phyloP scores from a whole-genome alignment of 1,140 invertebrate species.

The Drosophila pallidifrons region DNA sequence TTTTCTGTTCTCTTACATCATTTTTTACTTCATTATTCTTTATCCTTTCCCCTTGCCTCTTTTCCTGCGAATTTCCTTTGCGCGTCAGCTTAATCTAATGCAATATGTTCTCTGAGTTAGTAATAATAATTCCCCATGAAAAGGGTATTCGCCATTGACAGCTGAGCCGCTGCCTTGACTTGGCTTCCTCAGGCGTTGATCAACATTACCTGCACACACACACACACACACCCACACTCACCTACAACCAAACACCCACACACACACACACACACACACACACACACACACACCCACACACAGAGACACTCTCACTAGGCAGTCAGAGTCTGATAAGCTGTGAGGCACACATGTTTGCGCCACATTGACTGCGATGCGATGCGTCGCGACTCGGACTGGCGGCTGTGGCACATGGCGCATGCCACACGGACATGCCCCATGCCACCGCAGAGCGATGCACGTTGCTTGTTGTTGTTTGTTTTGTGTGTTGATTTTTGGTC shows the following conservation, averaged over 20 bases:
- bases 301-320: constrained; percentile 10
- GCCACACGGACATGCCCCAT: constrained; percentile 39
- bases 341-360: constrained; percentile 8
- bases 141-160: not conserved
- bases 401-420: constrained; percentile 19
- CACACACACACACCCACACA: constrained; percentile 22
- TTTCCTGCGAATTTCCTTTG: too few species aligned
- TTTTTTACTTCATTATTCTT: too few species aligned
- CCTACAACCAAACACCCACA: constrained; percentile 2
- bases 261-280: constrained; percentile 17
- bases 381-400: constrained; percentile 2
- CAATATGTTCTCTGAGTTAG: too few species aligned
- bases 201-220: constrained; percentile 28
- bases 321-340: not conserved
- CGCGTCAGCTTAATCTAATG: too few species aligned
- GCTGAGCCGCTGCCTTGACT: not conserved
- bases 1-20: too few species aligned
- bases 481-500: constrained; percentile 59
- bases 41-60: too few species aligned
- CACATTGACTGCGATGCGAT: not conserved
- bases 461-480: constrained; percentile 20
- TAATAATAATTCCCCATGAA: too few species aligned
- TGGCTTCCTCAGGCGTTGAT: not conserved
- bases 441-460: constrained; percentile 8
- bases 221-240: not conserved